Conservation (phyloP, 2,888 invertebrate genomes). For the Anodontia alba region DNA sequence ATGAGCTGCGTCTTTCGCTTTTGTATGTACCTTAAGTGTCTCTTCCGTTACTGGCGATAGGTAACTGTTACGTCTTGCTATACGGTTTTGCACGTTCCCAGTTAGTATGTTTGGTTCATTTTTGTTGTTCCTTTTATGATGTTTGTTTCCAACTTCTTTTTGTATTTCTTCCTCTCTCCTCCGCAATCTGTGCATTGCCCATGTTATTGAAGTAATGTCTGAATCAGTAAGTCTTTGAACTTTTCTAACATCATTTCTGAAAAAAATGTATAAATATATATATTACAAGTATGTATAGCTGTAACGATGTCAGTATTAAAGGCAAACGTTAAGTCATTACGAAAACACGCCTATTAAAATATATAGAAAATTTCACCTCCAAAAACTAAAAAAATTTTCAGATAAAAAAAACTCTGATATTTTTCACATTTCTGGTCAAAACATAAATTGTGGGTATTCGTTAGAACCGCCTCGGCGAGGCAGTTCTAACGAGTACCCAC, state of each 20-base stretch:
- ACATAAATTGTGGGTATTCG: too few relatives aligned
- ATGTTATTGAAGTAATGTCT: slow-evolving; percentile 62
- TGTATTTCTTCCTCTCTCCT: slow-evolving; percentile 37
- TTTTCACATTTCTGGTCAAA: too few relatives aligned
- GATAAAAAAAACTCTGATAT: too few relatives aligned
- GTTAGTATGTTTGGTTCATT: slow-evolving; percentile 3
- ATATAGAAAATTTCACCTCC: too few relatives aligned
- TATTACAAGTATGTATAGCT: too few relatives aligned
- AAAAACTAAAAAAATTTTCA: too few relatives aligned
- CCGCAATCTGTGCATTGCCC: slow-evolving; percentile 56
- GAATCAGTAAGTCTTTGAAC: slow-evolving; percentile 50
- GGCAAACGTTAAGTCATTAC: too few relatives aligned
- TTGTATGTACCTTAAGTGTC: neutral
- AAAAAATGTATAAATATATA: too few relatives aligned
- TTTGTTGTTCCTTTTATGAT: slow-evolving; percentile 20
- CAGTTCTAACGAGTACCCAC: too few relatives aligned
- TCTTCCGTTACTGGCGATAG: slow-evolving; percentile 43
- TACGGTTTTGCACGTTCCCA: slow-evolving; percentile 41
- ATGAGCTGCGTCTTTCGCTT: neutral
- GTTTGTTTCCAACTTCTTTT: neutral
- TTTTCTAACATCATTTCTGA: slow-evolving; percentile 1
- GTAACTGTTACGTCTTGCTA: slow-evolving; percentile 31
- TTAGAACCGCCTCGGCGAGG: too few relatives aligned
- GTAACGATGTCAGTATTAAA: too few relatives aligned
- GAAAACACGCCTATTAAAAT: too few relatives aligned